These are phyloP conservation scores for Fistularia tabacaria DNA, from an alignment of 2,797 vertebrate genomes.

Conservation along the genomic window DNA sequence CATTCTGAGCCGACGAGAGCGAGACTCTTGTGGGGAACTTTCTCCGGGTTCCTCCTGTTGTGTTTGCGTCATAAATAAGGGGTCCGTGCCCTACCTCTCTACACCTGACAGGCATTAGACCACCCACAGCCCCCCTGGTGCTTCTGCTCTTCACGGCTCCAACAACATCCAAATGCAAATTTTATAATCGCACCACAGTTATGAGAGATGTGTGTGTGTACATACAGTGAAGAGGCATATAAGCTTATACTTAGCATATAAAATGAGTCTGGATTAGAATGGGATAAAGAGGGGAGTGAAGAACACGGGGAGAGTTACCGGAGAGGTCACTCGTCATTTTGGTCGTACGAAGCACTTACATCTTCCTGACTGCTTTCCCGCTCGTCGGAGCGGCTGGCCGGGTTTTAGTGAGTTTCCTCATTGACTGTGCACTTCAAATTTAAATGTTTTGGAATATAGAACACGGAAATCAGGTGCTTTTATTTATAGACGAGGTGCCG, in stretches of 20 bases:
- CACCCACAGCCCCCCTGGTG: slow-evolving; percentile 42
- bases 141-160: slow-evolving; percentile 40
- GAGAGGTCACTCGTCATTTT: slow-evolving; percentile 68
- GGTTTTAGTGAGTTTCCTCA: slow-evolving; percentile 34
- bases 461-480: too few species aligned
- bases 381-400: slow-evolving; percentile 31
- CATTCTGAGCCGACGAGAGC: slow-evolving; percentile 26
- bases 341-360: slow-evolving; percentile 61
- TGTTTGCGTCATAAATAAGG: slow-evolving; percentile 43
- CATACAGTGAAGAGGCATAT: slow-evolving; percentile 63
- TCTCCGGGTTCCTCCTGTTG: slow-evolving; percentile 43
- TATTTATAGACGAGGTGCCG: too few species aligned
- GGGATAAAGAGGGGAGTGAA: slow-evolving; percentile 64
- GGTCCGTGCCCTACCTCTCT: slow-evolving; percentile 49
- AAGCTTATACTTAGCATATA: slow-evolving; percentile 76
- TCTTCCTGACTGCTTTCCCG: slow-evolving; percentile 58
- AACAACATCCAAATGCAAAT: slow-evolving; percentile 66
- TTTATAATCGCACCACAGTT: slow-evolving; percentile 64
- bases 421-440: slow-evolving; percentile 46
- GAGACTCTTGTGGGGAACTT: slow-evolving; percentile 31
- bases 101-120: slow-evolving; percentile 62
- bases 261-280: slow-evolving; percentile 74
- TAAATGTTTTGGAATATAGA: slow-evolving; percentile 28
- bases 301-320: slow-evolving; percentile 53
- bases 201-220: slow-evolving; percentile 49